Evolutionary conservation across 2,888 invertebrate species (phyloP).

Genomic region (Eilema sororculum): DNA sequence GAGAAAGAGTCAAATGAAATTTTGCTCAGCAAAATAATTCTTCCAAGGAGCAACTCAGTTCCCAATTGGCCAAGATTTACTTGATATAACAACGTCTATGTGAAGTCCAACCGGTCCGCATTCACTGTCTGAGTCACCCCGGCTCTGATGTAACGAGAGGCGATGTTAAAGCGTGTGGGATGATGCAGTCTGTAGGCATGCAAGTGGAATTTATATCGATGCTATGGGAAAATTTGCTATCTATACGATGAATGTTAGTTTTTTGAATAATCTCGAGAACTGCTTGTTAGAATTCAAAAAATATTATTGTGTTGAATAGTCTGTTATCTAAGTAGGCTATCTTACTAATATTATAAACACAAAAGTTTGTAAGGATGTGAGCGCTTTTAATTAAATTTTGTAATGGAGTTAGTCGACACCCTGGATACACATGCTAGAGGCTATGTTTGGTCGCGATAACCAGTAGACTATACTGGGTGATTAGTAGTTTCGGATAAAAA

Average conservation of each 20-base stretch:
- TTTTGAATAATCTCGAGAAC: neutral
- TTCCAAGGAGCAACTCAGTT: slow-evolving; percentile 17
- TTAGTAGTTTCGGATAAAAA: no score
- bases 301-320: neutral
- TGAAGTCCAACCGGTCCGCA: slow-evolving; percentile 54
- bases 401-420: no score
- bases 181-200: slow-evolving; percentile 39
- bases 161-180: slow-evolving; percentile 19
- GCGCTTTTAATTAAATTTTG: no score
- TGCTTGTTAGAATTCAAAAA: no score
- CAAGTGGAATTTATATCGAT: slow-evolving; percentile 20
- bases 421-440: no score
- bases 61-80: neutral
- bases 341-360: no score
- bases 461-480: no score
- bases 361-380: no score
- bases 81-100: slow-evolving; percentile 32
- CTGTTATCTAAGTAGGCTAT: no score
- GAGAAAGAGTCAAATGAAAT: no score
- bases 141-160: slow-evolving; percentile 55
- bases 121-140: slow-evolving; percentile 58
- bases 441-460: no score
- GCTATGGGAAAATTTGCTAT: slow-evolving; percentile 2
- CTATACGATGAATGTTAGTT: no score
- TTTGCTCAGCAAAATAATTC: neutral